Evolutionary conservation across 2,113 vertebrate species (phyloP).

Genomic region (human (Homo sapiens)): DNA sequence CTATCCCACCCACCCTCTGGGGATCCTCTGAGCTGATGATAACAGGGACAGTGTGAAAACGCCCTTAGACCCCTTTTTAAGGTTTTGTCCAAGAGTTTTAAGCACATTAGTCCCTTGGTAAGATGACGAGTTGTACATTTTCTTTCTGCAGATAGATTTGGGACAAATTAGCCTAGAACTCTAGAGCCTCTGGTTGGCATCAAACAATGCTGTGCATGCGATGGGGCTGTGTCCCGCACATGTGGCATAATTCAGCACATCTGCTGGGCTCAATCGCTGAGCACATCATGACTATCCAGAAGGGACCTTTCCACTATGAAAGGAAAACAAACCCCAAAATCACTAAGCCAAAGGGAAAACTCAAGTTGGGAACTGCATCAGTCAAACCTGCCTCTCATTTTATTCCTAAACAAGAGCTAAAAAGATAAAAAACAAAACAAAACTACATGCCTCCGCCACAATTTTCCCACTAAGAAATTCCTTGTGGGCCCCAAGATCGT

Average conservation of each 20-base stretch:
- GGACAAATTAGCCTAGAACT: background rate
- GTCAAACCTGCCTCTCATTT: no score
- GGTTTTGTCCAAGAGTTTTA: background rate
- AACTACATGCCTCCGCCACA: no score
- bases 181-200: fast-evolving
- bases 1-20: fast-evolving
- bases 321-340: no score
- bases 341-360: no score
- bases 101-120: background rate
- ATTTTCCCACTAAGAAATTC: no score
- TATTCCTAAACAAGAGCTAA: no score
- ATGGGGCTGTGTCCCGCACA: no score
- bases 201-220: background rate
- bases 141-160: background rate
- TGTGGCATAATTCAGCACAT: background rate
- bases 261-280: no score
- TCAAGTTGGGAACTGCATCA: no score
- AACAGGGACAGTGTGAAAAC: background rate
- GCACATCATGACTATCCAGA: no score
- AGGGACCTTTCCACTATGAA: constrained; percentile 36
- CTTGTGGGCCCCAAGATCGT: no score
- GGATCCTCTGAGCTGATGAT: background rate
- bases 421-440: no score
- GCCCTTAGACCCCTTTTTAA: background rate
- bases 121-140: background rate